These are phyloP conservation scores for Nemopilema nomurai DNA, from an alignment of 30 jellyfish, hydroid and myxozoan genomes.

Conservation along the genomic window DNA sequence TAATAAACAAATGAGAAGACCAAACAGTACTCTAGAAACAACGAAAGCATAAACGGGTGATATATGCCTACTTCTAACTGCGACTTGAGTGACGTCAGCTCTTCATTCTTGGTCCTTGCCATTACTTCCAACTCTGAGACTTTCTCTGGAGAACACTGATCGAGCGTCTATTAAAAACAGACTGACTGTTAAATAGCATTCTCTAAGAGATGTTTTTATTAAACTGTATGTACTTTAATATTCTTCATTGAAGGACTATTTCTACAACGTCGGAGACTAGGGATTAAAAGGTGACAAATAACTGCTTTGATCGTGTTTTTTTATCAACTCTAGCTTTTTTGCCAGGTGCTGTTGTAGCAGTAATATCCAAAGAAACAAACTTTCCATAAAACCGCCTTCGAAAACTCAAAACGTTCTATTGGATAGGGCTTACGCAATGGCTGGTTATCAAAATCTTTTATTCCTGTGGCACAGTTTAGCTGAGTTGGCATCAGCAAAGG, in stretches of 20 bases:
- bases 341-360: no score
- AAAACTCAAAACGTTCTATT: no score
- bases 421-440: no score
- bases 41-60: not conserved
- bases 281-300: no score
- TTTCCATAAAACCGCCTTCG: no score
- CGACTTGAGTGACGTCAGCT: slow-evolving; percentile 36
- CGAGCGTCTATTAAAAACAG: slow-evolving; percentile 15
- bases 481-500: no score
- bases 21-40: not conserved
- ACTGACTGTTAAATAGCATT: not conserved
- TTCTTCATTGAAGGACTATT: not conserved
- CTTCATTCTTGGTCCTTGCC: slow-evolving; percentile 43
- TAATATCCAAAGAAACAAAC: no score
- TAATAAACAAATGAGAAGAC: not conserved
- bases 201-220: not conserved
- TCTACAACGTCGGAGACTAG: no score
- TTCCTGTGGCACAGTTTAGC: no score
- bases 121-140: slow-evolving; percentile 27
- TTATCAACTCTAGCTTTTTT: no score
- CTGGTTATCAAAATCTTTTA: no score
- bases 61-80: slow-evolving; percentile 21
- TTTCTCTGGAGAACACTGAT: slow-evolving; percentile 47
- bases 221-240: not conserved
- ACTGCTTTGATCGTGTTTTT: no score